Percentiles rank a stretch among this genome's conserved stretches.
Evolutionary conservation across 2,113 vertebrate species (phyloP).

Genomic region (Urocynchramus pylzowi): DNA sequence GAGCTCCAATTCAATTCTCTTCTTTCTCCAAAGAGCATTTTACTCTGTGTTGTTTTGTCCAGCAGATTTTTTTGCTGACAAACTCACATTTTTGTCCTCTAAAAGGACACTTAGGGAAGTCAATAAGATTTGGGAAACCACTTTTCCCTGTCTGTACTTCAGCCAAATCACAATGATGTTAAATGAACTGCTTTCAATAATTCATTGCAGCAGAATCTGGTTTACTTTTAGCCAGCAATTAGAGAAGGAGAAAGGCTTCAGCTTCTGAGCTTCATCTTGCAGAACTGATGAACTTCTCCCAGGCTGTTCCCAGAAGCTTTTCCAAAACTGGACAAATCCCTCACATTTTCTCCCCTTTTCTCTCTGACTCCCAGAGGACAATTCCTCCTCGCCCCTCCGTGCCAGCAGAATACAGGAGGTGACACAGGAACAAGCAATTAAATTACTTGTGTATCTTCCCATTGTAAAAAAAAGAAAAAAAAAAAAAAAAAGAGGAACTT

Average conservation of each 20-base stretch:
- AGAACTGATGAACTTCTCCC: not conserved
- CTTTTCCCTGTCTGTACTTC: not conserved
- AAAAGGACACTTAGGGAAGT: not conserved
- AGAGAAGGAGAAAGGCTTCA: not conserved
- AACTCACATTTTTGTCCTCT: slow-evolving; percentile 19
- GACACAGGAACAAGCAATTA: not conserved
- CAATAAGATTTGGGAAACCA: slow-evolving; percentile 33
- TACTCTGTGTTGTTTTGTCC: not conserved
- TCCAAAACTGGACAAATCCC: not conserved
- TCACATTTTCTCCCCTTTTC: not conserved
- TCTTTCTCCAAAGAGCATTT: not conserved
- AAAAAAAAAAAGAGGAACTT: not conserved
- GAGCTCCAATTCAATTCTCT: not conserved
- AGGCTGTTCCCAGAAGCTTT: not conserved
- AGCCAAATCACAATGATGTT: not conserved
- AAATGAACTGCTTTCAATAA: slow-evolving; percentile 34
- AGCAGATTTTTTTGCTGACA: not conserved
- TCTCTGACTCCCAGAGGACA: not conserved
- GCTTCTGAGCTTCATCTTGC: not conserved
- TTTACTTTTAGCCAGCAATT: not conserved
- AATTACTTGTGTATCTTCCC: not conserved
- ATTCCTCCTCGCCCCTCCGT: not conserved
- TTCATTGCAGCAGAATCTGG: not conserved
- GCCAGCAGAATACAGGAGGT: not conserved
- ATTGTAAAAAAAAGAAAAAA: not conserved